Evolutionary conservation across 2,113 vertebrate genomes (phyloP), one percentile per base, ranked within the genome.

Genomic region (Ptilonorhynchus violaceus): DNA sequence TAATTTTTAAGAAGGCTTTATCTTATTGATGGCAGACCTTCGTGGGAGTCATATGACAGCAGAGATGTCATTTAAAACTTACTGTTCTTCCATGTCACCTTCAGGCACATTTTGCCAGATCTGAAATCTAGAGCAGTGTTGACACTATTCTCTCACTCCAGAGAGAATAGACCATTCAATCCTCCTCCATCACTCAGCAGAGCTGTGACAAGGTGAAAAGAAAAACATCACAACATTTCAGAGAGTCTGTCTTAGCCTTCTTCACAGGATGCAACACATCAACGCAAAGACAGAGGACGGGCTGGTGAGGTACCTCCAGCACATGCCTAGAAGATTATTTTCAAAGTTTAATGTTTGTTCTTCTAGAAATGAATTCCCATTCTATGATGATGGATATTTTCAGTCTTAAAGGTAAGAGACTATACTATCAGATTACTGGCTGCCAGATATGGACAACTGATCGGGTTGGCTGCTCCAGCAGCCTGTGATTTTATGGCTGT

Each of bases 191-290:
- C 98, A 97, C 94, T 98, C 98, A 98, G 81, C 95, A 80, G 82
- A 59, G 85, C 92, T 81, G 50, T 98, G 98, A 98, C 98, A 98
- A 97, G 96, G 96, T 77, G 96, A 88, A 93, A 96, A 98, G 93
- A 94, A 98, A 96, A 91, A 42, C 47, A 69, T 97, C 94, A 72
- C 76, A 90, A 91, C 82, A 84, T 93, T 96, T 98, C 93, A 96
- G 85, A 92, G 62, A 30, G n/a, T 78, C 94, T 95, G 81, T 87
- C 95, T 92, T 95, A 97, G 94, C 94, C 92, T 93, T 97, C 95
- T 91, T 97, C 95, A 96, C 96, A 97, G 97, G 97, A 97, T 97
- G 85, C 88, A 93, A 73, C 94, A 85, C 93, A 93, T 98, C 97
- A 97, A 90, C 53, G 2, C 70, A 41, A 86, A 93, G 92, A 93